Percentiles rank a stretch among this genome's conserved stretches.
These are phyloP conservation scores for Scelioninae gen. 2 DNA, from an alignment of 2,888 invertebrate species.

Conservation along the genomic window DNA sequence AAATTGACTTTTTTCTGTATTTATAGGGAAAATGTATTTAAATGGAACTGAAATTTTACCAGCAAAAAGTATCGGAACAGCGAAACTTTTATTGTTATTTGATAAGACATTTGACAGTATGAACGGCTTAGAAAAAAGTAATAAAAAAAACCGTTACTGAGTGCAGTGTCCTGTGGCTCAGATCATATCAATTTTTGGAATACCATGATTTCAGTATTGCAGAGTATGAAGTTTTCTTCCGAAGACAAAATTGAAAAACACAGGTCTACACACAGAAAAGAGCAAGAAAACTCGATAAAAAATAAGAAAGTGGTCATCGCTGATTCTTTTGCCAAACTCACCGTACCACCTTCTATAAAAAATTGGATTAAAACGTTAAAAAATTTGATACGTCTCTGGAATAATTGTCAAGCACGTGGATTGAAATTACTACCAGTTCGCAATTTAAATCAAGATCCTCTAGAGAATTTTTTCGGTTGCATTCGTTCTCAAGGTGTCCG, in stretches of 20 bases:
- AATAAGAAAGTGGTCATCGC: too few relatives aligned
- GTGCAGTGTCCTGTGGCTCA: neutral
- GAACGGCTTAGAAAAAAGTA: neutral
- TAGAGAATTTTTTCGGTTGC: neutral
- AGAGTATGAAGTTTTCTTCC: too few relatives aligned
- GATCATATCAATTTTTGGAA: neutral
- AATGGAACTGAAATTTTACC: neutral
- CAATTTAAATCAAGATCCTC: conserved; percentile 1
- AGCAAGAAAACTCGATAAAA: too few relatives aligned
- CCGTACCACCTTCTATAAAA: too few relatives aligned
- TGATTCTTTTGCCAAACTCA: too few relatives aligned
- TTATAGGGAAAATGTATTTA: neutral
- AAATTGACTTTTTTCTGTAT: too few relatives aligned
- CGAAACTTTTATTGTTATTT: neutral
- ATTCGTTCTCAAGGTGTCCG: too few relatives aligned
- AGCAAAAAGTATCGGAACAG: neutral
- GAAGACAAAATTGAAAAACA: too few relatives aligned
- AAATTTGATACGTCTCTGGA: neutral
- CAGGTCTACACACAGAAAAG: too few relatives aligned
- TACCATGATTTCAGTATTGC: neutral
- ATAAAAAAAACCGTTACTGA: neutral
- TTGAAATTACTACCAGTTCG: neutral
- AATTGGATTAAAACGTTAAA: neutral
- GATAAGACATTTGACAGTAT: conserved; percentile 3
- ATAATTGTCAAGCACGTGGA: too few relatives aligned